Evolutionary conservation across 30 jellyfish, hydroid and myxozoan genomes (phyloP), one percentile per base, ranked within the genome.

Genomic region (Aurelia sp.): DNA sequence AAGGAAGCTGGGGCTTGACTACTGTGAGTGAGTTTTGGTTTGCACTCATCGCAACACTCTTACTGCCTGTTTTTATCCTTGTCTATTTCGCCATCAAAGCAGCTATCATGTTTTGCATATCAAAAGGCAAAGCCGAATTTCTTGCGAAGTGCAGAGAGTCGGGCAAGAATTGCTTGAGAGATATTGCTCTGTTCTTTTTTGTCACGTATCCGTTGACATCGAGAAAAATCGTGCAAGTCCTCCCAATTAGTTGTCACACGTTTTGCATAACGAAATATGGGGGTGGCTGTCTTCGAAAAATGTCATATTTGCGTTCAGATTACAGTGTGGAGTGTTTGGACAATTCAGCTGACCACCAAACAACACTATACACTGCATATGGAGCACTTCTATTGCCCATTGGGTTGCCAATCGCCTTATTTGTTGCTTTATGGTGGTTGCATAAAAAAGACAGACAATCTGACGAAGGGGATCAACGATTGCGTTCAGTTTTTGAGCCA

Each of bases 301-400:
- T 80, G 20, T 80, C 90, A 22, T 84, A 52, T 52, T 58, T 84
- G 81, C 58, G 81, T 8, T 31, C 88, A 5, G 93, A 84, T 51
- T 72, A 67, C 82, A 61, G 93, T 18, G 74, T 84, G 12, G 19
- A 63, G 20, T 84, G 93, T 53, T 63, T 63, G 41, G 33, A 38
- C 31, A 35, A 13, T 27, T 20, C 81, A 47, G 13, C 55, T 9
- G n/a, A 15, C 16, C 38, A 60, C 1, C 4, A 44, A 60, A 8
- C 5, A n/a, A 65, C 82, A 13, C 20, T 72, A 10, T 15, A 13
- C 21, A 24, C 76, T 20, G 92, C 93, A 9, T 84, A 84, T 51
- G 44, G 31, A 19, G 64, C 71, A 20, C 87, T 84, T n/a, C 12
- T 38, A 13, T 20, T 72, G 13, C 93, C 93, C 8, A 8, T 84